A percentile compares a stretch with the other conserved stretches of the same genome.
Evolutionary conservation across 64 coral and sea anemone species (phyloP).

Genomic region (Stichodactyla helianthus): DNA sequence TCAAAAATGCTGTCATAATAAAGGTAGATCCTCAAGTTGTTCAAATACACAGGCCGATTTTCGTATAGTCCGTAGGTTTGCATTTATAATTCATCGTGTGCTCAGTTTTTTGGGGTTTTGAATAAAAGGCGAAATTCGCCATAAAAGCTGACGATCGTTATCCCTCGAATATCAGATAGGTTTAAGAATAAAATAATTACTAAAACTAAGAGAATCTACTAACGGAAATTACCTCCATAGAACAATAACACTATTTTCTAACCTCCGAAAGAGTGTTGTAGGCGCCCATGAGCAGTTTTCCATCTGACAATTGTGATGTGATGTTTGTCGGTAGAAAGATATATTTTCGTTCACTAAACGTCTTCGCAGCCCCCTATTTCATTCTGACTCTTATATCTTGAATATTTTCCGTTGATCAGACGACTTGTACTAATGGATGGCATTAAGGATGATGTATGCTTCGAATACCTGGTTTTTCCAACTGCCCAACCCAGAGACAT

Average conservation of each 20-base stretch:
- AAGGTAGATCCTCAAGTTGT: neutral
- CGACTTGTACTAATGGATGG: neutral
- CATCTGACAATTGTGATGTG: neutral
- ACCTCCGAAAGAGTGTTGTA: neutral
- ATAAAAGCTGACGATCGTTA: neutral
- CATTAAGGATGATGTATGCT: neutral
- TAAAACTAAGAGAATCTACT: neutral
- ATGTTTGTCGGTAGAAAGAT: neutral
- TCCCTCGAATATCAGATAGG: neutral
- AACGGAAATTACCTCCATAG: slow-evolving; percentile 11
- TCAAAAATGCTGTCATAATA: neutral
- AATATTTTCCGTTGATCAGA: neutral
- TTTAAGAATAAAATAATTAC: neutral
- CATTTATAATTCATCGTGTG: slow-evolving; percentile 37
- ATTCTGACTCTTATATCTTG: neutral
- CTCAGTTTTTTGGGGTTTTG: slow-evolving; percentile 10
- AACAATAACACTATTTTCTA: slow-evolving; percentile 13
- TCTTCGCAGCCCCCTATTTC: neutral
- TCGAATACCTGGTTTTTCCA: neutral
- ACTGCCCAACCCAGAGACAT: slow-evolving; percentile 22
- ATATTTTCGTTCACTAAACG: neutral
- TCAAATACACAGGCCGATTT: neutral
- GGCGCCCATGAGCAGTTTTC: neutral
- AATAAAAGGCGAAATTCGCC: neutral
- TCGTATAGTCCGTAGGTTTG: neutral